A percentile compares a stretch with the other conserved stretches of the same genome.
Evolutionary conservation across 2,888 invertebrate species (phyloP).

Genomic region (Dioctria linearis): DNA sequence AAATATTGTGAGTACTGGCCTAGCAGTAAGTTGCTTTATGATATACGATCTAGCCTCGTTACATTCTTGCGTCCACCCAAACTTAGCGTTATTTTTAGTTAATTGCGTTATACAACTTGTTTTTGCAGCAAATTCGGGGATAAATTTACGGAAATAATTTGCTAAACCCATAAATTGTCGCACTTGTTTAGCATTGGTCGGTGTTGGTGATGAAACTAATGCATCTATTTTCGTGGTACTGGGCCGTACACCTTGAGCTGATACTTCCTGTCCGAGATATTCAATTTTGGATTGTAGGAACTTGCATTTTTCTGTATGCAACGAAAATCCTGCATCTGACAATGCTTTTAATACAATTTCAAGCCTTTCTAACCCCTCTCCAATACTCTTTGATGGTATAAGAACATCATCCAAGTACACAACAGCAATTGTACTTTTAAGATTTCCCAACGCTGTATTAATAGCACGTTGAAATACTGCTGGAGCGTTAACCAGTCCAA

Average conservation of each 20-base stretch:
- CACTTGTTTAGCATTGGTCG: constrained; percentile 60
- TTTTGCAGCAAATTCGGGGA: constrained; percentile 8
- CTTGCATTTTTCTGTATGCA: constrained; percentile 55
- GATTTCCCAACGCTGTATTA: constrained; percentile 5
- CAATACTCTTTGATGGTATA: constrained; percentile 37
- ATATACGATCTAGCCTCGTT: too few species aligned
- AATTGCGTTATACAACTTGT: not conserved
- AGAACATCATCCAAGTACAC: constrained; percentile 60
- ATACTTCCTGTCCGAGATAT: constrained; percentile 61
- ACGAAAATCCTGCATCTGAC: constrained; percentile 18
- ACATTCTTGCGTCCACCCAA: not conserved
- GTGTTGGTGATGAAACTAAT: constrained; percentile 57
- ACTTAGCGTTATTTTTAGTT: not conserved
- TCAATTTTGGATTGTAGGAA: constrained; percentile 59
- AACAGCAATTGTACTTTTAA: not conserved
- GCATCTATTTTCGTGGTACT: constrained; percentile 61
- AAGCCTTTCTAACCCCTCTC: not conserved
- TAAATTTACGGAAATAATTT: constrained; percentile 60
- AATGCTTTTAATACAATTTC: not conserved
- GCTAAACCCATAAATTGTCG: constrained; percentile 46
- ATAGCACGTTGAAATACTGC: constrained; percentile 63
- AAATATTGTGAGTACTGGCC: constrained; percentile 4
- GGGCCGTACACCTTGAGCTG: constrained; percentile 60
- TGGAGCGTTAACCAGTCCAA: constrained; percentile 64
- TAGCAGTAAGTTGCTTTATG: not conserved